These are phyloP conservation scores for Paracyclopina nana DNA, from an alignment of 1,140 invertebrate species.

Conservation along the genomic window DNA sequence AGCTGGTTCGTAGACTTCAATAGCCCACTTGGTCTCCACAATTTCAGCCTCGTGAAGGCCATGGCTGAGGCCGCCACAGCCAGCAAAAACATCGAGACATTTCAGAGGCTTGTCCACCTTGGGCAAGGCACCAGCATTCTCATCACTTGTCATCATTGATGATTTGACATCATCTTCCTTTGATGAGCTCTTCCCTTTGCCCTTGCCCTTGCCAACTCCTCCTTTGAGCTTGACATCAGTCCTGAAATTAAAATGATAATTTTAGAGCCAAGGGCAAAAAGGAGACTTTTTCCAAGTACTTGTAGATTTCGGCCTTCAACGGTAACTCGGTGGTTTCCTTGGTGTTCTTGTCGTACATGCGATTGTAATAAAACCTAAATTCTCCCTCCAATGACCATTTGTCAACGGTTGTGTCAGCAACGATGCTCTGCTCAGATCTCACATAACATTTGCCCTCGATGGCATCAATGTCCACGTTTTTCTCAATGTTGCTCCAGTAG, in stretches of 20 bases:
- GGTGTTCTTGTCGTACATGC: conserved; percentile 40
- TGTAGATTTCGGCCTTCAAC: conserved; percentile 35
- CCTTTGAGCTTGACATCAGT: too few species aligned
- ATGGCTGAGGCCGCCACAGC: conserved; percentile 45
- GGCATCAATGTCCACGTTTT: conserved; percentile 30
- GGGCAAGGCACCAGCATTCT: conserved; percentile 22
- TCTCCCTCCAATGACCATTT: background rate
- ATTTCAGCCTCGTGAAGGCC: conserved; percentile 28
- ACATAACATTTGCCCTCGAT: conserved; percentile 43
- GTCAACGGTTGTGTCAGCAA: too few species aligned
- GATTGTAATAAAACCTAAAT: conserved; percentile 48
- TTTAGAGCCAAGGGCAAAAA: background rate
- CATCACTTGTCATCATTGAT: conserved; percentile 18
- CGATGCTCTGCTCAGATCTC: too few species aligned
- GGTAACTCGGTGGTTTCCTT: conserved; percentile 42
- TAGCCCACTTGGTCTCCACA: conserved; percentile 45
- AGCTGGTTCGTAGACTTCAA: conserved; percentile 55
- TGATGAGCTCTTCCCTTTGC: conserved; percentile 42
- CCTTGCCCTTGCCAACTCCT: conserved; percentile 41
- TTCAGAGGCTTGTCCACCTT: conserved; percentile 31
- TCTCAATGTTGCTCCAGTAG: conserved; percentile 1
- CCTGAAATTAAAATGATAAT: too few species aligned
- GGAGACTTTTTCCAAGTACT: conserved; percentile 27
- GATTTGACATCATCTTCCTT: conserved; percentile 20
- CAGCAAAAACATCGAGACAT: conserved; percentile 67